phyloP scores from a whole-genome alignment of 1,140 invertebrate genomes.

The Caenorhabditis briggsae region DNA sequence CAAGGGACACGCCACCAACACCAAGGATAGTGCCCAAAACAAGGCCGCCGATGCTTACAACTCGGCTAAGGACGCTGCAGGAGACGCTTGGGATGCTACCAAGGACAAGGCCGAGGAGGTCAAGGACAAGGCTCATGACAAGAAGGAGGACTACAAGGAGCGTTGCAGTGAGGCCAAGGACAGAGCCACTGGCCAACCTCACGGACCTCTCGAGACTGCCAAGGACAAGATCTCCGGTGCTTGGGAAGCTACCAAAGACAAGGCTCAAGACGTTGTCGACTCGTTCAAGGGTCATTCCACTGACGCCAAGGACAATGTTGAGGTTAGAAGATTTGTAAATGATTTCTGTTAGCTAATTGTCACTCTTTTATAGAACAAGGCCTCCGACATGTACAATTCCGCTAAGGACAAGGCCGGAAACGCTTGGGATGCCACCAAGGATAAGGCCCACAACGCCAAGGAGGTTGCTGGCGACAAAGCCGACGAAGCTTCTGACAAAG shows the following conservation, averaged over 20 bases:
- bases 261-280: neutral
- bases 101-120: slow-evolving; percentile 1
- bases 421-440: neutral
- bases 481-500: neutral
- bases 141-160: neutral
- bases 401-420: neutral
- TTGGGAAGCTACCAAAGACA: slow-evolving; percentile 4
- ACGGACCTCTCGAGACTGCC: no score
- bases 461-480: neutral
- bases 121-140: neutral
- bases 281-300: slow-evolving; percentile 2
- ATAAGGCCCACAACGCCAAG: neutral
- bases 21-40: slow-evolving; percentile 2
- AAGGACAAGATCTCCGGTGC: neutral
- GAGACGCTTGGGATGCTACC: neutral
- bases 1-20: slow-evolving; percentile 1
- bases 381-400: neutral
- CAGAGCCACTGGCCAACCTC: neutral
- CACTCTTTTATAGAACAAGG: neutral
- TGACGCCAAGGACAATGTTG: neutral
- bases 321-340: neutral
- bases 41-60: slow-evolving; percentile 5
- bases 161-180: neutral
- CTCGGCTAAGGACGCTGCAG: neutral
- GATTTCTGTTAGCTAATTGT: no score